Evolutionary conservation across 2,113 vertebrate genomes (phyloP), one percentile per base, ranked within the genome.

Genomic region (Carassius gibelio): DNA sequence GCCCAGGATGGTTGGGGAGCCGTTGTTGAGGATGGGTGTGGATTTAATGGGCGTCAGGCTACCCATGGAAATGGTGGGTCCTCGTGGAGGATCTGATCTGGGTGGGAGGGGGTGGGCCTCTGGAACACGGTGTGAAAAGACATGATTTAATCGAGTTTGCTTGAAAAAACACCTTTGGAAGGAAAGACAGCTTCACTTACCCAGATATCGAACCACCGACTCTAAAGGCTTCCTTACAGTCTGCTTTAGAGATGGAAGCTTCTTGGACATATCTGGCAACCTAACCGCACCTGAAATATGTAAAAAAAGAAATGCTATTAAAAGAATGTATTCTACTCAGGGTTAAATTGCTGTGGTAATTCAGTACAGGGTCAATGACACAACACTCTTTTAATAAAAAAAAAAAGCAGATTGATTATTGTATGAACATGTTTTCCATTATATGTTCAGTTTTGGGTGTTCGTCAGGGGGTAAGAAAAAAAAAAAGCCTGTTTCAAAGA

Each of bases 1-100:
- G 86, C 98, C 98, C 89, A 99, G 93, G 92, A 99, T 99, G 91
- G 98, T 99, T 71, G 97, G 98, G 0, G 97, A 99, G 87, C 98
- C 97, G n/a, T 96, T 97, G 94, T 97, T 99, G 91, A 99, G 97
- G 90, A 98, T 97, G 45, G 97, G 96, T 0, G 95, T 93, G 19
- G 96, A 92, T 90, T 98, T 99, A 59, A 97, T 96, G 82, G 97
- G 97, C 38, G 96, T 96, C 94, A 97, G 94, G 90, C 91, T 95
- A 87, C 93, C 95, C 48, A 95, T 96, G 75, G 95, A 96, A 81
- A 97, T 95, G 75, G 96, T 94, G 50, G 91, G 87, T 48, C 92
- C 95, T 74, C 96, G 96, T 61, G 94, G 93, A 0, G 95, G 96
- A 61, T 97, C 96, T 36, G 94, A 95, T 91, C 97, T 98, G 0